Conservation (phyloP, 2,113 vertebrate genomes). For the Cynoglossus semilaevis region DNA sequence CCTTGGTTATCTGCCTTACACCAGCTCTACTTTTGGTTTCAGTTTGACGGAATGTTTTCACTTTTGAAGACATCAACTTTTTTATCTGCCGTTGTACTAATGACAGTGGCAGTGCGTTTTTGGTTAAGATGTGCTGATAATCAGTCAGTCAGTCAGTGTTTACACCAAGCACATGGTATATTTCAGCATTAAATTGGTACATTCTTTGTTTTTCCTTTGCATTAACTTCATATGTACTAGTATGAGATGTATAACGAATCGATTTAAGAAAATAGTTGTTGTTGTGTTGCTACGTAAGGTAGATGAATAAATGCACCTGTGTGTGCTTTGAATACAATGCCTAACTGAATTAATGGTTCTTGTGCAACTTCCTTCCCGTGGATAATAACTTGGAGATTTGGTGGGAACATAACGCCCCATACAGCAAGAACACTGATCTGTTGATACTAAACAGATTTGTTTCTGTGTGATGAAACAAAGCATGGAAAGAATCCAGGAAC, state of each 20-base stretch:
- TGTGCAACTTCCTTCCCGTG: conserved; percentile 47
- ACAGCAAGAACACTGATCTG: conserved; percentile 13
- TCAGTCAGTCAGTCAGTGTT: too few species aligned
- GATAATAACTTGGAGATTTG: conserved; percentile 19
- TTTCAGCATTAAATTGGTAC: not conserved
- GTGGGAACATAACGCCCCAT: conserved; percentile 41
- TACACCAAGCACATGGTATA: not conserved
- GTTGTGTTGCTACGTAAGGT: not conserved
- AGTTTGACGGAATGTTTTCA: too few species aligned
- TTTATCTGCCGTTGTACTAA: not conserved
- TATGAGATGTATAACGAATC: too few species aligned
- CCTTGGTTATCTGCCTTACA: not conserved
- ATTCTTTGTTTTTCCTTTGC: too few species aligned
- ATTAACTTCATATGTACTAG: too few species aligned
- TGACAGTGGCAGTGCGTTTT: too few species aligned
- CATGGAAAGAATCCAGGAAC: conserved; percentile 20
- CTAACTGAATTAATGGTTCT: not conserved
- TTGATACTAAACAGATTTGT: conserved; percentile 16
- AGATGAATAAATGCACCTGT: not conserved
- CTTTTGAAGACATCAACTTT: too few species aligned
- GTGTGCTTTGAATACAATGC: not conserved
- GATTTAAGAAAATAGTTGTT: too few species aligned
- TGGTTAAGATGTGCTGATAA: too few species aligned
- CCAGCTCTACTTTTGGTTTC: not conserved
- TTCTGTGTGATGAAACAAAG: conserved; percentile 28